These are phyloP conservation scores for Ceratitis capitata DNA, from an alignment of 1,140 invertebrate species.

Conservation along the genomic window DNA sequence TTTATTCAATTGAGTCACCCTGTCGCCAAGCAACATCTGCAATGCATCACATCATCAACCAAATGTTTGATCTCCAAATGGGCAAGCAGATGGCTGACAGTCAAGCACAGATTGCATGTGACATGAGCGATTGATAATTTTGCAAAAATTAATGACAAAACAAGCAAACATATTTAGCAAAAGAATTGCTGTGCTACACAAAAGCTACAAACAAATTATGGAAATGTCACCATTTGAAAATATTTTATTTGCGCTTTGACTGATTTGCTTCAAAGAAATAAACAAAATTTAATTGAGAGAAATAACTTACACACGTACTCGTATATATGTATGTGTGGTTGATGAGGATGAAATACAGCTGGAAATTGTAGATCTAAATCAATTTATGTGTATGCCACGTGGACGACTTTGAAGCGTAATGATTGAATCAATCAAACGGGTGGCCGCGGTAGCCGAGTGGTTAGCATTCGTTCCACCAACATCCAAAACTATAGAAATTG, in stretches of 20 bases:
- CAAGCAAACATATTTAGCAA: conserved; percentile 11
- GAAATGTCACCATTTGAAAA: conserved; percentile 28
- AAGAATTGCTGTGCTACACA: neutral
- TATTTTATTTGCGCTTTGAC: neutral
- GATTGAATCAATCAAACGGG: no score
- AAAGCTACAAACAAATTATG: neutral
- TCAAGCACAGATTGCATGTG: neutral
- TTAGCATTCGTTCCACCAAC: no score
- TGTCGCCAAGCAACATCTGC: neutral
- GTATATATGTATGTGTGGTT: neutral
- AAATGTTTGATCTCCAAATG: neutral
- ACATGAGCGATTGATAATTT: neutral
- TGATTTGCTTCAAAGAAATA: neutral
- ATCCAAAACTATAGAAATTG: no score
- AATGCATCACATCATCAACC: neutral
- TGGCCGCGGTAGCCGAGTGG: no score
- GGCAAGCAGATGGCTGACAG: neutral
- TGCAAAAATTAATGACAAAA: neutral
- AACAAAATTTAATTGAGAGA: neutral
- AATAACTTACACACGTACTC: no score
- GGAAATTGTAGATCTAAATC: no score
- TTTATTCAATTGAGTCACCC: neutral
- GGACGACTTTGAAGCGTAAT: no score
- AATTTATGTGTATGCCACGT: no score
- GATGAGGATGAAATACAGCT: neutral